Conservation (phyloP, 1,140 invertebrate species). For the Zophobas morio region DNA sequence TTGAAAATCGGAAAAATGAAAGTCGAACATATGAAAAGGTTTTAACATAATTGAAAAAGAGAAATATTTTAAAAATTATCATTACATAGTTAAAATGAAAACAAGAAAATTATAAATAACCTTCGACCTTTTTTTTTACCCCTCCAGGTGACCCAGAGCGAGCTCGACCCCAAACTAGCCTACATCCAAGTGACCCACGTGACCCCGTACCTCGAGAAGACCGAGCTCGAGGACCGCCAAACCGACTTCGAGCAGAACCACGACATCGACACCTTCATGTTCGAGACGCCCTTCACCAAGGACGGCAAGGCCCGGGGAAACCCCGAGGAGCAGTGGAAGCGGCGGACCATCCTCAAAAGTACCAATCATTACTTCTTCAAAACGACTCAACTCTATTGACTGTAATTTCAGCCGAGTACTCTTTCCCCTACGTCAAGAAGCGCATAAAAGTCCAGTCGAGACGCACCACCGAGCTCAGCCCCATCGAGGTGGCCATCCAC, state of each 20-base stretch:
- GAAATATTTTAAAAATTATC: too few relatives aligned
- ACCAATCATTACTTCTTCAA: slow-evolving; percentile 55
- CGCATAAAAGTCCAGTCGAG: slow-evolving; percentile 83
- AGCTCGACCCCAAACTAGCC: slow-evolving; percentile 86
- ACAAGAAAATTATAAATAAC: too few relatives aligned
- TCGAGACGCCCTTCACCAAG: slow-evolving; percentile 93
- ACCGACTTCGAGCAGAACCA: slow-evolving; percentile 92
- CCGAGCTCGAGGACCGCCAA: slow-evolving; percentile 75
- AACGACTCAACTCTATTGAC: slow-evolving; percentile 21
- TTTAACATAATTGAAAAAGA: neutral
- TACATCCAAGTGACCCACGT: slow-evolving; percentile 95
- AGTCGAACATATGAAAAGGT: too few relatives aligned
- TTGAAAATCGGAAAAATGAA: too few relatives aligned
- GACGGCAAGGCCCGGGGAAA: slow-evolving; percentile 84
- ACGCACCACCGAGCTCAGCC: slow-evolving; percentile 84
- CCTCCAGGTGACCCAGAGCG: slow-evolving; percentile 80
- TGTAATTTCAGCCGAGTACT: slow-evolving; percentile 78
- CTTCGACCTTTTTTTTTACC: too few relatives aligned
- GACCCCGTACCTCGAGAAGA: slow-evolving; percentile 83
- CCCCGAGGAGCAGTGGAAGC: slow-evolving; percentile 90
- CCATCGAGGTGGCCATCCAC: slow-evolving; percentile 95
- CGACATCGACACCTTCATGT: slow-evolving; percentile 90
- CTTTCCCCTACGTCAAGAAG: slow-evolving; percentile 94
- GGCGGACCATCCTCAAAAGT: slow-evolving; percentile 89
- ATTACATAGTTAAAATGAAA: too few relatives aligned